Conservation (phyloP, 1,140 invertebrate species). For the Drosophila lacertosa region DNA sequence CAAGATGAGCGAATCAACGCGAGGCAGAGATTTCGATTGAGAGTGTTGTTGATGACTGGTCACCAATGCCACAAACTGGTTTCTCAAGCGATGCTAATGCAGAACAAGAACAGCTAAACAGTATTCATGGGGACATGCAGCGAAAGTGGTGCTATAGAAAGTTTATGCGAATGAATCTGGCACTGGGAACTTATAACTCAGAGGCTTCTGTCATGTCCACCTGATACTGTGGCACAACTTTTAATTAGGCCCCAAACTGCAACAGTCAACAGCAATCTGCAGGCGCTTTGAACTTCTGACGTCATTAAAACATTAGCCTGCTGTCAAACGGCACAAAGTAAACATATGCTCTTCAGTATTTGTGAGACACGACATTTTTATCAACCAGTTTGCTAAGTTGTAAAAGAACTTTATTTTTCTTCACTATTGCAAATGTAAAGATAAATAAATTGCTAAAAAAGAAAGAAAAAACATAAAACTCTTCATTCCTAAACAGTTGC, state of each 20-base stretch:
- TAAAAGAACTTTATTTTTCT: too few species aligned
- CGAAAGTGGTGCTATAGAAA: constrained; percentile 80
- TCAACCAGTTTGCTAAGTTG: not conserved
- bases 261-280: constrained; percentile 38
- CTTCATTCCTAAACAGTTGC: too few species aligned
- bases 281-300: not conserved
- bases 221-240: constrained; percentile 44
- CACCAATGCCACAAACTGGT: constrained; percentile 51
- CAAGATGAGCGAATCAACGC: constrained; percentile 14
- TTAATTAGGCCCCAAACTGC: constrained; percentile 71
- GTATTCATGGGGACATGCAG: constrained; percentile 53
- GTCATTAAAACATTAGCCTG: constrained; percentile 19
- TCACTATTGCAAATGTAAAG: too few species aligned
- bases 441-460: too few species aligned
- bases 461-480: too few species aligned
- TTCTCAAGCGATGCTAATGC: constrained; percentile 51
- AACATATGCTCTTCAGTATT: not conserved
- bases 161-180: constrained; percentile 46
- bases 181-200: constrained; percentile 5
- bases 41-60: constrained; percentile 33
- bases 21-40: constrained; percentile 18
- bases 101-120: constrained; percentile 67
- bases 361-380: not conserved
- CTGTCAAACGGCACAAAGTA: constrained; percentile 13
- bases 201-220: constrained; percentile 8